Conservation (phyloP, 2,797 vertebrate genomes). For the Gymnothorax javanicus region DNA sequence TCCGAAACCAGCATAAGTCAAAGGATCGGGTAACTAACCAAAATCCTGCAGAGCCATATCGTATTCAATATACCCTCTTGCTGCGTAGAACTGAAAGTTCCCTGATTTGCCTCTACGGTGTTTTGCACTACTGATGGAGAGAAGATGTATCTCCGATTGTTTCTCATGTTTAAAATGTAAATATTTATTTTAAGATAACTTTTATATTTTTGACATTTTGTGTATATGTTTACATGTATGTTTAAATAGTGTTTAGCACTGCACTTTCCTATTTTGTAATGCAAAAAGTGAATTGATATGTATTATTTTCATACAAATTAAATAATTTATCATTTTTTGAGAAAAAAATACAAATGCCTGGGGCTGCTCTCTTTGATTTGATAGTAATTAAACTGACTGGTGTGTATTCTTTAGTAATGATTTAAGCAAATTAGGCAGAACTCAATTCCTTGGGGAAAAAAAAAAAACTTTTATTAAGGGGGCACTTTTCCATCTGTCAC, state of each 20-base stretch:
- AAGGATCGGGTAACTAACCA: not conserved
- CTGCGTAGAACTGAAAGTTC: not conserved
- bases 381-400: not conserved
- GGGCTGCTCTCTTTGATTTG: not conserved
- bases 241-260: constrained; percentile 43
- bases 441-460: not conserved
- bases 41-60: not conserved
- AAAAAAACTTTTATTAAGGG: not conserved
- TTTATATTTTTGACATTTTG: not conserved
- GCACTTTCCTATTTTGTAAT: constrained; percentile 61
- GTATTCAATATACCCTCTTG: not conserved
- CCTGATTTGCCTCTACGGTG: not conserved
- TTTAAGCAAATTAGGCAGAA: not conserved
- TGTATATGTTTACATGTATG: not conserved
- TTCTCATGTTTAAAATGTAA: constrained; percentile 42
- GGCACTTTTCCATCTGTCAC: not conserved
- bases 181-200: constrained; percentile 4
- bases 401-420: not conserved
- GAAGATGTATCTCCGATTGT: constrained; percentile 34
- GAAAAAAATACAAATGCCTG: constrained; percentile 11
- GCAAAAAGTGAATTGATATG: constrained; percentile 38
- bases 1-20: not conserved
- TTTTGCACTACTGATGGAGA: constrained; percentile 26
- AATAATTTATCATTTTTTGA: constrained; percentile 45
- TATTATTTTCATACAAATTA: constrained; percentile 56